Evolutionary conservation across 2,797 vertebrate species (phyloP).

Genomic region (Siniperca undulata): DNA sequence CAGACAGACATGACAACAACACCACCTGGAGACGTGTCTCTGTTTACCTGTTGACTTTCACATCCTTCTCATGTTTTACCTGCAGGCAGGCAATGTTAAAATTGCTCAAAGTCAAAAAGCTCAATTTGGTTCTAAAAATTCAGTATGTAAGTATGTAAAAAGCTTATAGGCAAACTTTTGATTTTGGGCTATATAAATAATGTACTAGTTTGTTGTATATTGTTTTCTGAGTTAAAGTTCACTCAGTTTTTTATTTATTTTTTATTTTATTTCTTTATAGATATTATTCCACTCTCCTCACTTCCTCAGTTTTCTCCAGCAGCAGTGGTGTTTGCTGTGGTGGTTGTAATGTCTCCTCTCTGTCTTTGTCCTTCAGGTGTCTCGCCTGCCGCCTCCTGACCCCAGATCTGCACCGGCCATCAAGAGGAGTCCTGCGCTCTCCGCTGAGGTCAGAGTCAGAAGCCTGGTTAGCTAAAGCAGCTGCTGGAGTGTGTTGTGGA

Average conservation of each 20-base stretch:
- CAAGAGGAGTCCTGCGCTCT: constrained; percentile 45
- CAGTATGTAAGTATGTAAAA: too few species aligned
- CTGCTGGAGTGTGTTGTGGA: constrained; percentile 1
- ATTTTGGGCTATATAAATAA: not conserved
- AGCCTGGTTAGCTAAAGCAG: constrained; percentile 14
- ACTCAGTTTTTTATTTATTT: not conserved
- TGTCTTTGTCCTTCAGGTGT: constrained; percentile 69
- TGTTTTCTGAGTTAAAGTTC: not conserved
- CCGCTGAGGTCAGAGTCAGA: constrained; percentile 75
- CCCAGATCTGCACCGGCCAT: not conserved
- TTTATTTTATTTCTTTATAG: not conserved
- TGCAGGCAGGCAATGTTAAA: not conserved
- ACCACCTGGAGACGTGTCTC: constrained; percentile 3
- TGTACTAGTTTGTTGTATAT: not conserved
- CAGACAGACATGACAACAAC: constrained; percentile 6
- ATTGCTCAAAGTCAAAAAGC: not conserved
- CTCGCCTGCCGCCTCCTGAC: constrained; percentile 9
- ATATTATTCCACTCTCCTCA: not conserved
- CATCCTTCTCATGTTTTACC: not conserved
- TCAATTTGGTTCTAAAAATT: not conserved
- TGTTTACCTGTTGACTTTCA: constrained; percentile 25
- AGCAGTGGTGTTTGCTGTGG: not conserved
- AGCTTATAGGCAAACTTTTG: not conserved
- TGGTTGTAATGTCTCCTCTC: not conserved
- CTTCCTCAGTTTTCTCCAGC: not conserved